Evolutionary conservation across 2,888 invertebrate genomes (phyloP).

Genomic region (Teleogryllus oceanicus): DNA sequence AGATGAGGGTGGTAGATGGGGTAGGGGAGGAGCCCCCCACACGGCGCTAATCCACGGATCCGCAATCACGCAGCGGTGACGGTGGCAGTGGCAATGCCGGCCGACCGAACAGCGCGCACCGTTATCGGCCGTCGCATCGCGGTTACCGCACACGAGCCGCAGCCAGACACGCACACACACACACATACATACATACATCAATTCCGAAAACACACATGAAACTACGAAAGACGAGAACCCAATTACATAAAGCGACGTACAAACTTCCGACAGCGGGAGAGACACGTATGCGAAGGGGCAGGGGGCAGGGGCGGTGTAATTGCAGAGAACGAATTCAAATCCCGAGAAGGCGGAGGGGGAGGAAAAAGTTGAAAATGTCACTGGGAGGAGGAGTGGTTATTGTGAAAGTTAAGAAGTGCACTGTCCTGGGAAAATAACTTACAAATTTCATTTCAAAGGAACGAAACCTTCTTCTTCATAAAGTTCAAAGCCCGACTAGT

Average conservation of each 20-base stretch:
- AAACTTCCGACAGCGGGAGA: neutral
- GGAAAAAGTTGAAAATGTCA: neutral
- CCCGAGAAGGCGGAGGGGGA: neutral
- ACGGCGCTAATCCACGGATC: neutral
- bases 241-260: neutral
- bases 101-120: neutral
- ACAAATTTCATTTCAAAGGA: conserved; percentile 10
- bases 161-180: neutral
- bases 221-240: neutral
- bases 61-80: neutral
- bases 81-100: neutral
- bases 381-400: neutral
- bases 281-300: neutral
- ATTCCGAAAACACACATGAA: conserved; percentile 18
- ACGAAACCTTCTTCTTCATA: conserved; percentile 18
- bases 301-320: neutral
- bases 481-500: conserved; percentile 8
- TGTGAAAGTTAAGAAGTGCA: conserved; percentile 3
- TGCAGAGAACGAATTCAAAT: neutral
- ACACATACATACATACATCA: neutral
- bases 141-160: neutral
- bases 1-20: too few species aligned
- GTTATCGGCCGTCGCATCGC: neutral
- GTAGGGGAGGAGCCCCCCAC: too few species aligned
- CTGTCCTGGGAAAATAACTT: neutral